Evolutionary conservation across 2,888 invertebrate species (phyloP), one percentile per base, ranked within the genome.

Genomic region (Polyommatus iphigenia): DNA sequence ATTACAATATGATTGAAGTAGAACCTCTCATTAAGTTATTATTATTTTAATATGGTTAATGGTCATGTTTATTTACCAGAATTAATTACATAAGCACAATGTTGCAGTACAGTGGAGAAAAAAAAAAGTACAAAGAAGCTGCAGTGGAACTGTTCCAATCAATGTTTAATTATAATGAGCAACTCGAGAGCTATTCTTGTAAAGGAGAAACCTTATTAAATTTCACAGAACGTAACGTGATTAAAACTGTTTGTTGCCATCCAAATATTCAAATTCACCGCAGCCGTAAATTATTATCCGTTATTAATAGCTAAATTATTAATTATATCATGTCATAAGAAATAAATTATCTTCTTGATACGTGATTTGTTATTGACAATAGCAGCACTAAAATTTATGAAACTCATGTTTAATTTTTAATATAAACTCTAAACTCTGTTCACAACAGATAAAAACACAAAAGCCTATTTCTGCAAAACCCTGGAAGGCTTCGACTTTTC

Each of bases 171-270:
- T 75, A 75, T 50, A 75, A 78, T 77, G 78, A 79, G 76, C 76
- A 78, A 62, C 76, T 71, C 54, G 18, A 75, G 54, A 32, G 54
- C 24, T 75, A 79, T 78, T 78, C 41, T 54, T 41, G 80, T 78
- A 77, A 82, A 80, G 78, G 80, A 82, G 80, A 79, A 80, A 78
- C 80, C 80, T 82, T 83, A 83, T 83, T 83, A 82, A 82, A 83
- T 82, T 82, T 78, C 78, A 57, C 82, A 83, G 84, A 85, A 83
- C 82, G 80, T 81, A 81, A 80, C 81, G 78, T 83, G 81, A 86
- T 87, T 85, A 84, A 85, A 85, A 82, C 82, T 80, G 80, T 82
- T 82, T 79, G 81, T 78, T 81, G 81, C 79, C 82, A 81, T 78
- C 79, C 83, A 85, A 84, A 82, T 84, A 81, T 82, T 82, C 83